phyloP scores from a whole-genome alignment of 2,797 vertebrate genomes.

The Xenops minutus region DNA sequence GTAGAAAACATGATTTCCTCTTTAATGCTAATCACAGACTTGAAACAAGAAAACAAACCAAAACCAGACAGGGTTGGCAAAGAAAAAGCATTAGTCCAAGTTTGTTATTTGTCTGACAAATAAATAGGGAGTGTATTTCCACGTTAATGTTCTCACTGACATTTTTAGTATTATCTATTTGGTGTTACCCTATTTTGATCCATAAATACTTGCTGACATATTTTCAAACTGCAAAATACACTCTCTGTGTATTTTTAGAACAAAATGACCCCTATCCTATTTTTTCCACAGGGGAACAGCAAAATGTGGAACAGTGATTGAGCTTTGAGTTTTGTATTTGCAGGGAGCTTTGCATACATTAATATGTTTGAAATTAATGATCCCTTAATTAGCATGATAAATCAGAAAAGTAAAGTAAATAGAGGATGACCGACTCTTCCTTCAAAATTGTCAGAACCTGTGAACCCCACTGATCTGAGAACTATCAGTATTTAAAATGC shows the following conservation, averaged over 20 bases:
- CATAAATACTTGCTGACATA: constrained; percentile 26
- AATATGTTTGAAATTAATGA: background rate
- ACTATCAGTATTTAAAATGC: background rate
- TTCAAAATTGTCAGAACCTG: background rate
- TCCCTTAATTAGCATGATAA: background rate
- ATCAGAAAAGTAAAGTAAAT: background rate
- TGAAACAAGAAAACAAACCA: background rate
- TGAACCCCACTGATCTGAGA: background rate
- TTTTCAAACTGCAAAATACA: constrained; percentile 34
- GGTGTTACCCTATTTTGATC: background rate
- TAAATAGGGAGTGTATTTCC: constrained; percentile 29
- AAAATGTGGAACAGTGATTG: background rate
- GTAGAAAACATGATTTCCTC: constrained; percentile 38
- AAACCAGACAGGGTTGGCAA: background rate
- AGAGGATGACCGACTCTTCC: background rate
- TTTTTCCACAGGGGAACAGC: background rate
- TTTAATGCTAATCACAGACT: constrained; percentile 11
- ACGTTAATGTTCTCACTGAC: background rate
- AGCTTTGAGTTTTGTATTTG: background rate
- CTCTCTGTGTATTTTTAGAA: constrained; percentile 56
- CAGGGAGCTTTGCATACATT: background rate
- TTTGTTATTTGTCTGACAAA: constrained; percentile 24
- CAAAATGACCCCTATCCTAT: constrained; percentile 4
- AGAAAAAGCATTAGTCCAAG: constrained; percentile 9
- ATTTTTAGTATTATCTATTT: constrained; percentile 16